Conservation (phyloP, 2,888 invertebrate species). For the Aspidiotus rigidus region DNA sequence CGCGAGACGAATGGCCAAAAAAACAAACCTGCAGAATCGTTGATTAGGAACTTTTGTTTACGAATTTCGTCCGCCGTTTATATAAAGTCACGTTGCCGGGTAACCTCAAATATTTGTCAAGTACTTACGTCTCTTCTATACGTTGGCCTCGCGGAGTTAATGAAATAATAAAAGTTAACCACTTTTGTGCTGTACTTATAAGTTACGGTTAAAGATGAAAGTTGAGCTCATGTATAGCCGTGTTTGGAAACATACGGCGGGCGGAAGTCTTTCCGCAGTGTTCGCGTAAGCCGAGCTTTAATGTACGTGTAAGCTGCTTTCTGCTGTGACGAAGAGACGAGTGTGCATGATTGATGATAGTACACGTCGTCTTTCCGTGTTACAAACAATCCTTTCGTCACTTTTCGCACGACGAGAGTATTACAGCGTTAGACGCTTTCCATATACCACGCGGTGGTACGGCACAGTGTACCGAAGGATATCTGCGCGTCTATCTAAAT, state of each 20-base stretch:
- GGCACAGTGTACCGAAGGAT: constrained; percentile 6
- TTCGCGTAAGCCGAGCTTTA: constrained; percentile 20
- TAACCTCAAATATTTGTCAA: constrained; percentile 27
- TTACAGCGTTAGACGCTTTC: too few species aligned
- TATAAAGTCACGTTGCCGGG: background rate
- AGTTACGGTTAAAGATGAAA: constrained; percentile 5
- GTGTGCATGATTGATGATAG: constrained; percentile 29
- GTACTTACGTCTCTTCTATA: too few species aligned
- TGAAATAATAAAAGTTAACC: constrained; percentile 29
- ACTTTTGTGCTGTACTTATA: background rate
- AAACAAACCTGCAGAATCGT: constrained; percentile 23
- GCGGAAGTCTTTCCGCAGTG: constrained; percentile 5
- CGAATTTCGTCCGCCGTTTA: background rate
- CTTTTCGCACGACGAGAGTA: constrained; percentile 2
- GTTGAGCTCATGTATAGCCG: constrained; percentile 17
- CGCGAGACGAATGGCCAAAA: background rate
- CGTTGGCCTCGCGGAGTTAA: constrained; percentile 19
- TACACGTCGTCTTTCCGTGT: constrained; percentile 19
- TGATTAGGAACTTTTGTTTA: constrained; percentile 24
- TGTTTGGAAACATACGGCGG: constrained; percentile 20
- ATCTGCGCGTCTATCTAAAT: constrained; percentile 23
- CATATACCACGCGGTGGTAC: too few species aligned
- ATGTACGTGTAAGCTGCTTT: background rate
- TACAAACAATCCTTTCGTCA: constrained; percentile 30
- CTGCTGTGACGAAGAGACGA: constrained; percentile 14